These are phyloP conservation scores for Phataginus tetradactyla DNA, from an alignment of 2,797 vertebrate genomes.

Conservation along the genomic window DNA sequence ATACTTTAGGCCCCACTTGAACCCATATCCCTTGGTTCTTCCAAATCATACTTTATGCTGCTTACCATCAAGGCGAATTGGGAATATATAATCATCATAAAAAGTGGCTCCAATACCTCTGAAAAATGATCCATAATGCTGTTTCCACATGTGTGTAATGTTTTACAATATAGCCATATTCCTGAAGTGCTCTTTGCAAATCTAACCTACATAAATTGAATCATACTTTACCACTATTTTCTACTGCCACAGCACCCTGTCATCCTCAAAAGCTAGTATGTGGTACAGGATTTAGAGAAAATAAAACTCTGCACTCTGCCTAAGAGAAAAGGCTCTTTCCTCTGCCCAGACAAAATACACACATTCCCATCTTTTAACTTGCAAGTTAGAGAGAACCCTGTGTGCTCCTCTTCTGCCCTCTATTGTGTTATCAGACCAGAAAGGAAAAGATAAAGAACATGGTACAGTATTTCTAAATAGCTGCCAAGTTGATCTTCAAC, in stretches of 20 bases:
- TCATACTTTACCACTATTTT: background rate
- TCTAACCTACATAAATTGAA: constrained; percentile 31
- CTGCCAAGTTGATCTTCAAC: background rate
- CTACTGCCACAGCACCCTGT: background rate
- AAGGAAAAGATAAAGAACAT: background rate
- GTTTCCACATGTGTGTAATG: background rate
- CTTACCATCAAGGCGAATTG: background rate
- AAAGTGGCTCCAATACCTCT: background rate
- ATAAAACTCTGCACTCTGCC: background rate
- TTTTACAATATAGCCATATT: constrained; percentile 11
- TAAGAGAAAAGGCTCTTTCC: background rate
- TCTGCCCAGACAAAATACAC: background rate
- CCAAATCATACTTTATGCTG: background rate
- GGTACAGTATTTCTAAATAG: background rate
- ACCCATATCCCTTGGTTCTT: background rate
- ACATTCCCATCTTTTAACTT: background rate
- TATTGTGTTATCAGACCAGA: background rate
- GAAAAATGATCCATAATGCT: background rate
- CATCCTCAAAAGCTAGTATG: background rate
- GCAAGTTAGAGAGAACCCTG: background rate
- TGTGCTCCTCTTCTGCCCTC: background rate
- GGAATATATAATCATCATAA: background rate
- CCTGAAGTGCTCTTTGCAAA: background rate
- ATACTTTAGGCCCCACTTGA: background rate
- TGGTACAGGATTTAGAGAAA: background rate